A percentile compares a stretch with the other conserved stretches of the same genome.
phyloP scores from a whole-genome alignment of 2,113 vertebrate species.

The Regulus satrapa region DNA sequence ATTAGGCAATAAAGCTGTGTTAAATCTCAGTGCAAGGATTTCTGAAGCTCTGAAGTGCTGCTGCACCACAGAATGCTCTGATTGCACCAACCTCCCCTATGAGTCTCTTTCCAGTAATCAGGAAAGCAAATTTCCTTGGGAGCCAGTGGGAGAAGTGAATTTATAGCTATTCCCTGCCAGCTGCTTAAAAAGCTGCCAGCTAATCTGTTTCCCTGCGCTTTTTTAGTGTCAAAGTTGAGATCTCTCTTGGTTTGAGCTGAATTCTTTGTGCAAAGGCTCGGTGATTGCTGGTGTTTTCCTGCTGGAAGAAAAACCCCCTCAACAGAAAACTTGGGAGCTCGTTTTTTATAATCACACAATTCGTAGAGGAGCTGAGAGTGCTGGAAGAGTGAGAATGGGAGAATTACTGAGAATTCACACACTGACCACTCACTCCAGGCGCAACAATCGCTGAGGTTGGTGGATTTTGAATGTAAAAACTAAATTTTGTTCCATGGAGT shows the following conservation, averaged over 20 bases:
- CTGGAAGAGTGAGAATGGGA: not conserved
- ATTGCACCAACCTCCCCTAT: slow-evolving; percentile 64
- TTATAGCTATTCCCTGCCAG: slow-evolving; percentile 58
- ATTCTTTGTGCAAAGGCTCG: not conserved
- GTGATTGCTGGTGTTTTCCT: not conserved
- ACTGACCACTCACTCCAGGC: not conserved
- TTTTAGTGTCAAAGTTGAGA: slow-evolving; percentile 17
- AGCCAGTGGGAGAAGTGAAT: slow-evolving; percentile 47
- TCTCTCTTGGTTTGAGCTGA: slow-evolving; percentile 21
- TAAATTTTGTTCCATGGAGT: not conserved
- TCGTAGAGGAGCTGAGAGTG: not conserved
- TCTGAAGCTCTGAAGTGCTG: slow-evolving; percentile 45
- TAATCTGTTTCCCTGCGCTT: slow-evolving; percentile 44
- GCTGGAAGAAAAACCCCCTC: not conserved
- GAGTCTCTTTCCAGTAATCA: slow-evolving; percentile 77
- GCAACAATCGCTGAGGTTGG: not conserved
- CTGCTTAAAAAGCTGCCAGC: slow-evolving; percentile 57
- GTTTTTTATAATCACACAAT: not conserved
- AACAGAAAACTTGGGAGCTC: not conserved
- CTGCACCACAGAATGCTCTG: slow-evolving; percentile 46
- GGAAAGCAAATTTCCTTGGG: slow-evolving; percentile 67
- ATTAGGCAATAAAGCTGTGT: slow-evolving; percentile 46
- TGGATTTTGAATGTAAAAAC: not conserved
- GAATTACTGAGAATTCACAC: not conserved
- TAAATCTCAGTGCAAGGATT: slow-evolving; percentile 28